phyloP scores from a whole-genome alignment of 2,888 invertebrate species.

The Pseudococcus jackbeardsleyi region DNA sequence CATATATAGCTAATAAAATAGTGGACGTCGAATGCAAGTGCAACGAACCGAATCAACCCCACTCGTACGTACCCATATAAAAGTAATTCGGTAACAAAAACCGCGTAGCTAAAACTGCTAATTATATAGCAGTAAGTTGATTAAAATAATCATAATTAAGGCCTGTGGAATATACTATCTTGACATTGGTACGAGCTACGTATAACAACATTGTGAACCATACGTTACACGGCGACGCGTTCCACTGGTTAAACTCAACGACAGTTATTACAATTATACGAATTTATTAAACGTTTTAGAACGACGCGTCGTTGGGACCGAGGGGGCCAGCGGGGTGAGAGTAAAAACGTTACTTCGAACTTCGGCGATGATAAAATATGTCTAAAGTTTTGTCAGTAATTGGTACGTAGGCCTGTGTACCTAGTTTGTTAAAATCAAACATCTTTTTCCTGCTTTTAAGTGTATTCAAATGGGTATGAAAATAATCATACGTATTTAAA shows the following conservation, averaged over 20 bases:
- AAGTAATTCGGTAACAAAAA: conserved; percentile 52
- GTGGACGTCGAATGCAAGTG: conserved; percentile 26
- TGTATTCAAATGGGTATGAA: neutral
- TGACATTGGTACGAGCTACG: conserved; percentile 27
- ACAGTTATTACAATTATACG: conserved; percentile 55
- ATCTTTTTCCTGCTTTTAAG: conserved; percentile 31
- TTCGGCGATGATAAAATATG: neutral
- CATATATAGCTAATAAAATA: neutral
- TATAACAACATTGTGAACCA: conserved; percentile 17
- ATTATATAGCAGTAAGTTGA: conserved; percentile 59
- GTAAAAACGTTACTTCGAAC: neutral
- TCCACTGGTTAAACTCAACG: conserved; percentile 4
- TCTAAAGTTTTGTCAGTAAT: conserved; percentile 17
- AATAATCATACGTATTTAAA: neutral
- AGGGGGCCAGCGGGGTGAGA: neutral
- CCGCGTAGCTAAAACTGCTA: conserved; percentile 48
- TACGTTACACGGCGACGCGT: conserved; percentile 16
- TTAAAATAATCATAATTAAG: conserved; percentile 59
- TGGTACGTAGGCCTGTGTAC: neutral
- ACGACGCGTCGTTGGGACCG: too few relatives aligned
- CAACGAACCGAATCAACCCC: conserved; percentile 57
- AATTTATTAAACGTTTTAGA: conserved; percentile 45
- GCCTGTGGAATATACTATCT: neutral
- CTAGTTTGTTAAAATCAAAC: conserved; percentile 44
- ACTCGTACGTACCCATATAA: too few relatives aligned